These are phyloP conservation scores for Neolamprologus cancellatus DNA, from an alignment of 2,113 vertebrate genomes.

Conservation along the genomic window DNA sequence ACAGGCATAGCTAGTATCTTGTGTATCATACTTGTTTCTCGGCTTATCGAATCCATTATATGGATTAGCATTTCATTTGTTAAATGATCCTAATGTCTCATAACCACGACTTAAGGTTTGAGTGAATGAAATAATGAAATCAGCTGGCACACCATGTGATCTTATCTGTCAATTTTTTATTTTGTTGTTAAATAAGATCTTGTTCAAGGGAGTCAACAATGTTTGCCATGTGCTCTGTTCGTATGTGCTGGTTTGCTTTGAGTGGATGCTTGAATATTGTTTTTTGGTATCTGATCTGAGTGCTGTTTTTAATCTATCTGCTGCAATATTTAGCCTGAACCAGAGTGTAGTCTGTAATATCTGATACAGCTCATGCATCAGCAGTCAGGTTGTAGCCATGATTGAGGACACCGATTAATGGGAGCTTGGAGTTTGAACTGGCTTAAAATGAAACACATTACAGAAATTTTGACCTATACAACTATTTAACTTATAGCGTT, in stretches of 20 bases:
- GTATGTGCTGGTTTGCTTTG: neutral
- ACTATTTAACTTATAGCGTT: neutral
- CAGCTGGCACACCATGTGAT: neutral
- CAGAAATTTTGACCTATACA: neutral
- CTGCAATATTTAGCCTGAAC: neutral
- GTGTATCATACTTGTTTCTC: neutral
- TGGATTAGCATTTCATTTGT: neutral
- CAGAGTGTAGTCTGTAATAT: neutral
- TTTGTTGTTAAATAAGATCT: neutral
- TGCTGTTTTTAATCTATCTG: slow-evolving; percentile 11
- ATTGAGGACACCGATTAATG: neutral
- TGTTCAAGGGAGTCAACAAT: neutral
- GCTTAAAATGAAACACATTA: neutral
- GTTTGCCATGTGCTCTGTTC: neutral
- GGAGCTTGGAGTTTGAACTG: slow-evolving; percentile 1
- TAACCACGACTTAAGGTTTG: neutral
- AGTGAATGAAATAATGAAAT: neutral
- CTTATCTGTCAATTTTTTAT: neutral
- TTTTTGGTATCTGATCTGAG: neutral
- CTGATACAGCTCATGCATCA: neutral
- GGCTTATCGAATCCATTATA: neutral
- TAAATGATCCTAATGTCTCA: neutral
- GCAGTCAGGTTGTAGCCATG: neutral
- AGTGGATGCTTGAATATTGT: neutral
- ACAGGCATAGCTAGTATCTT: neutral